phyloP scores from a whole-genome alignment of 23 tunicate species.

The Corella eumyota region DNA sequence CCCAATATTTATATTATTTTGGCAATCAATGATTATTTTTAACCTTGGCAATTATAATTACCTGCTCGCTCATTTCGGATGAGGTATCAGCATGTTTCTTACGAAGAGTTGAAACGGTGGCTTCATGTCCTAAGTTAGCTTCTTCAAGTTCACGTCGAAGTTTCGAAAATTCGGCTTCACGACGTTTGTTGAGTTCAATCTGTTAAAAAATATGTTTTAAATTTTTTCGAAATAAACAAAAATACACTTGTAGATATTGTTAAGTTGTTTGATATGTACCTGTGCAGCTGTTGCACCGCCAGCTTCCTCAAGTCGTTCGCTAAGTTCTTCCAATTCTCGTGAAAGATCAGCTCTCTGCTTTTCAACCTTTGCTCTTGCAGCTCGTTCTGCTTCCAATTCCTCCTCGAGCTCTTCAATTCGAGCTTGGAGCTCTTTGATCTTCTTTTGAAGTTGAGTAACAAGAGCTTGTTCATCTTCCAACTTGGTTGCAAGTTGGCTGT shows the following conservation, averaged over 20 bases:
- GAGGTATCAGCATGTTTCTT: slow-evolving; percentile 86
- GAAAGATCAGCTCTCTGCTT: slow-evolving; percentile 89
- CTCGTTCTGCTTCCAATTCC: slow-evolving; percentile 94
- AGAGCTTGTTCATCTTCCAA: slow-evolving; percentile 98
- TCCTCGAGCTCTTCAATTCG: slow-evolving; percentile 97
- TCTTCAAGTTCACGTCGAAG: slow-evolving; percentile 93
- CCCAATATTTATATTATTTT: too few species aligned
- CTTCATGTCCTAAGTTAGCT: slow-evolving; percentile 86
- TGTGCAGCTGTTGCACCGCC: slow-evolving; percentile 95
- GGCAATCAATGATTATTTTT: too few species aligned
- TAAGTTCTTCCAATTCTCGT: slow-evolving; percentile 92
- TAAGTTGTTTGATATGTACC: slow-evolving; percentile 6
- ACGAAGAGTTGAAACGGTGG: slow-evolving; percentile 75
- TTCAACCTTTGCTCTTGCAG: slow-evolving; percentile 87
- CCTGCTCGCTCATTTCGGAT: slow-evolving; percentile 94
- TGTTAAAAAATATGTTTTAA: slow-evolving; percentile 3
- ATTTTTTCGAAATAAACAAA: background rate
- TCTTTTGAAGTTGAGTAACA: slow-evolving; percentile 83
- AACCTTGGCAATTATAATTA: too few species aligned
- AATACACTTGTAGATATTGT: background rate
- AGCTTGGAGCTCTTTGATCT: slow-evolving; percentile 94
- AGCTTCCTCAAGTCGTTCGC: slow-evolving; percentile 96
- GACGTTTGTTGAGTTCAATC: slow-evolving; percentile 93
- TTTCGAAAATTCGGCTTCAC: slow-evolving; percentile 93
- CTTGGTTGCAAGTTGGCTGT: slow-evolving; percentile 77